Base-by-base conservation (phyloP, 2,113 vertebrate genomes). In the Theropithecus gelada region DNA sequence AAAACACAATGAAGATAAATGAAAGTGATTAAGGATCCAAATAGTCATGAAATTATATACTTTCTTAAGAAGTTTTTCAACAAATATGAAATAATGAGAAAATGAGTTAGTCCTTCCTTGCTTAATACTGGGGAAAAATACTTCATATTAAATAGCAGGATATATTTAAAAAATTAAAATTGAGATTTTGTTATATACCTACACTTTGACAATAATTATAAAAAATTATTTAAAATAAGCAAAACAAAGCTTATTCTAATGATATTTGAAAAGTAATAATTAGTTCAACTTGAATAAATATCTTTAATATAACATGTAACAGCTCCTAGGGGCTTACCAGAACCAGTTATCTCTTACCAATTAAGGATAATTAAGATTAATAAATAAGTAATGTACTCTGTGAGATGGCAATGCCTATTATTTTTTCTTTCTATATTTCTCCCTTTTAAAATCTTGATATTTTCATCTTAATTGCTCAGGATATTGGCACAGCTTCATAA, bases 1-100 rank as follows among this genome's bases (percentile, higher is more conserved):
- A 84, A 78, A 64, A 78, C 17, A 87, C 64, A 84, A 70, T 73
- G 30, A 85, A 79, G n/a, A 78, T 18, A 92, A 59, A 1, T 50
- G 40, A 93, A 94, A 52, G n/a, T 18, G 16, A 72, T 32, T 86
- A 96, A 95, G 85, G 30, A 80, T 55, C 4, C 9, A 93, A 80
- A 73, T n/a, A 86, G 48, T 92, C 16, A 68, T 66, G 35, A 96
- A 25, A 84, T 50, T 52, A 83, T 50, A 43, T 2, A 83, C 14
- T 91, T 94, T 95, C 30, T 45, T 82, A 66, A 93, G 55, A 88
- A 89, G 20, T 57, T 96, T 96, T 88, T 94, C 10, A 89, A 75
- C 82, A 93, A 59, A n/a, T 52, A 93, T n/a, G 13, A 90, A 93
- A 90, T 93, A 90, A 80, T 85, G 25, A 97, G 18, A 88, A 84